A percentile compares a stretch with the other conserved stretches of the same genome.
phyloP scores from a whole-genome alignment of 2,797 vertebrate genomes.

The Lemur catta region DNA sequence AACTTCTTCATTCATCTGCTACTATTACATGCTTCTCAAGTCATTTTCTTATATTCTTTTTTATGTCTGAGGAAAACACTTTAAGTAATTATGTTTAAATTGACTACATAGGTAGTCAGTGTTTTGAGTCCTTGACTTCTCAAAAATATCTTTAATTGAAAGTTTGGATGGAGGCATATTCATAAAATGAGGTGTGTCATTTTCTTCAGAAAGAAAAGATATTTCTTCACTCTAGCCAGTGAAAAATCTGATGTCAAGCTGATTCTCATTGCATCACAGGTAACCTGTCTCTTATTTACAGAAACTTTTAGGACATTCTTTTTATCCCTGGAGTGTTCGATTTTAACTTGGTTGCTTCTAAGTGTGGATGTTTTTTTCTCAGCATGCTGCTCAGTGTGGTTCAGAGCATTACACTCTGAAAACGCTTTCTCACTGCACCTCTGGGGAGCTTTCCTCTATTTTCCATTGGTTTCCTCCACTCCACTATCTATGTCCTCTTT shows the following conservation, averaged over 20 bases:
- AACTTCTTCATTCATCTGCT: not conserved
- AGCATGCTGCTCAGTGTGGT: not conserved
- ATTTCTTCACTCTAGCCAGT: not conserved
- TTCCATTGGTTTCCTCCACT: not conserved
- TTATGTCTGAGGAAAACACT: not conserved
- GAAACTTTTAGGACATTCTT: not conserved
- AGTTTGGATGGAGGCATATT: not conserved
- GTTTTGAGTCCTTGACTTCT: not conserved
- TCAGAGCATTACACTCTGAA: not conserved
- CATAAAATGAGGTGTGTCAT: not conserved
- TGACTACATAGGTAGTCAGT: not conserved
- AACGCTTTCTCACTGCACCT: not conserved
- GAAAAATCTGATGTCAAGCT: not conserved
- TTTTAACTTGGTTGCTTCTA: not conserved
- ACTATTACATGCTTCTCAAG: not conserved
- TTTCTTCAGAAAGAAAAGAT: not conserved
- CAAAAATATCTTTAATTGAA: constrained; percentile 4
- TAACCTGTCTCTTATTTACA: not conserved
- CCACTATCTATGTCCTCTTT: not conserved
- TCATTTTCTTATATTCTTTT: not conserved
- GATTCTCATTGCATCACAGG: not conserved
- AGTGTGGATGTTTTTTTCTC: not conserved
- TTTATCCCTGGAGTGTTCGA: not conserved
- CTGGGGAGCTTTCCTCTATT: not conserved
- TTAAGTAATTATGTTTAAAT: not conserved